Evolutionary conservation across 2,888 invertebrate genomes (phyloP).

Genomic region (Drosophila paranaensis): DNA sequence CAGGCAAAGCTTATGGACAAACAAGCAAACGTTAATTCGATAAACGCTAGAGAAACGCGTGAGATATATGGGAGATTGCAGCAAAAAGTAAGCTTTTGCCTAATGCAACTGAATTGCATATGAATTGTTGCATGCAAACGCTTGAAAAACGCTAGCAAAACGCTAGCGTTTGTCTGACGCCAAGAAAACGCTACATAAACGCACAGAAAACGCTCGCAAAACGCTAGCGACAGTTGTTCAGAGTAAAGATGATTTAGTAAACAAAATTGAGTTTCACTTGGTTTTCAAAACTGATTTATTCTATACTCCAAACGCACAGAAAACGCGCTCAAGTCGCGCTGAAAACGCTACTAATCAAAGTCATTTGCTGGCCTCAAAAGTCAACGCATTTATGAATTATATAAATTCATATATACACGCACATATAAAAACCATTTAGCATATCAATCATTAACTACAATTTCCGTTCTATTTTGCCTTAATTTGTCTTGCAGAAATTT

Average conservation of each 20-base stretch:
- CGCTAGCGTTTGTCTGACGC: not conserved
- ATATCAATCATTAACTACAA: conserved; percentile 39
- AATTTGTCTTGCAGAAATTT: conserved; percentile 90
- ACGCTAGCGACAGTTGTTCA: not conserved
- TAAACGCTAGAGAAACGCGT: conserved; percentile 8
- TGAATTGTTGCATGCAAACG: not conserved
- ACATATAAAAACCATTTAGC: not conserved
- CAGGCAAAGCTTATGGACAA: not conserved
- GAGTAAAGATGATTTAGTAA: too few species aligned
- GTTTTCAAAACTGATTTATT: too few species aligned
- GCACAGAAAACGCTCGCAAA: not conserved
- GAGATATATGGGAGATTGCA: not conserved
- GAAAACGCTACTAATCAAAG: not conserved
- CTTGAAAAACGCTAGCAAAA: not conserved
- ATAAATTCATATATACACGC: not conserved
- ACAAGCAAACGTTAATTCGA: not conserved
- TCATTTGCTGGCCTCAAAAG: too few species aligned
- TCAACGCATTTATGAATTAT: too few species aligned
- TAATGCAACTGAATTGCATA: not conserved
- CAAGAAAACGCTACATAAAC: not conserved
- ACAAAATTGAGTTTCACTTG: too few species aligned
- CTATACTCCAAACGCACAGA: too few species aligned
- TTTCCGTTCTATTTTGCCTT: conserved; percentile 55
- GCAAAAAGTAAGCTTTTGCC: not conserved
- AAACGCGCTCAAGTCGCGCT: not conserved